Conservation (phyloP, 2,888 invertebrate species). For the Orchesella flavescens region DNA sequence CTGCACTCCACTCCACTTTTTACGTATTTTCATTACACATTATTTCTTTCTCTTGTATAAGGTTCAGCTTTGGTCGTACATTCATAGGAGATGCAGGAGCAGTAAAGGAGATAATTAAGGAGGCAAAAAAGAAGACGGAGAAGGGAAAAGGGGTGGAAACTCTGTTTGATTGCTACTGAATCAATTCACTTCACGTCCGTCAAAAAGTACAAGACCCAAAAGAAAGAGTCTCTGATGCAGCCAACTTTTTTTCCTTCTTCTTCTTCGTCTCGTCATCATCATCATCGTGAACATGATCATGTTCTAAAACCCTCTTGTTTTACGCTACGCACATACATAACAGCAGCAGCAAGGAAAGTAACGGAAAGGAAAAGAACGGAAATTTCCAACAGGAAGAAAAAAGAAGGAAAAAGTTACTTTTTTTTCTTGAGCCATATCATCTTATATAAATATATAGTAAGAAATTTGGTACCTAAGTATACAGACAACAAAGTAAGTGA, state of each 20-base stretch:
- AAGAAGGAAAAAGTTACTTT: constrained; percentile 37
- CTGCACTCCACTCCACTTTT: background rate
- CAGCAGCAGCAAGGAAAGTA: constrained; percentile 1
- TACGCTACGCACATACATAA: constrained; percentile 11
- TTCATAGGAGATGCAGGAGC: background rate
- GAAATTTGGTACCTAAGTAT: too few relatives aligned
- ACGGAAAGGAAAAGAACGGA: constrained; percentile 47
- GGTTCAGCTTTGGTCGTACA: background rate
- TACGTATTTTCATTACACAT: background rate
- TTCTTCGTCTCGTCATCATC: constrained; percentile 1
- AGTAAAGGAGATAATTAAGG: constrained; percentile 63
- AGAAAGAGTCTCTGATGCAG: constrained; percentile 15
- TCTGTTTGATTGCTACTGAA: constrained; percentile 68
- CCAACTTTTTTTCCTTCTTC: constrained; percentile 19
- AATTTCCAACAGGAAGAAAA: constrained; percentile 47
- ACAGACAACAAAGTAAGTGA: background rate
- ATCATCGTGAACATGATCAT: too few relatives aligned
- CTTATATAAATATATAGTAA: background rate
- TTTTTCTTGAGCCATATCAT: constrained; percentile 8
- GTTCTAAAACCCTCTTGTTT: constrained; percentile 34
- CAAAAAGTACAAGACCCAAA: constrained; percentile 51
- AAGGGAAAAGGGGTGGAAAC: constrained; percentile 57
- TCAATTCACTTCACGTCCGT: constrained; percentile 72
- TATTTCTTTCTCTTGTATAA: constrained; percentile 2
- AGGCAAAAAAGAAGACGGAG: constrained; percentile 25